phyloP scores from a whole-genome alignment of 1,140 invertebrate species.

The Oryzaephilus surinamensis region DNA sequence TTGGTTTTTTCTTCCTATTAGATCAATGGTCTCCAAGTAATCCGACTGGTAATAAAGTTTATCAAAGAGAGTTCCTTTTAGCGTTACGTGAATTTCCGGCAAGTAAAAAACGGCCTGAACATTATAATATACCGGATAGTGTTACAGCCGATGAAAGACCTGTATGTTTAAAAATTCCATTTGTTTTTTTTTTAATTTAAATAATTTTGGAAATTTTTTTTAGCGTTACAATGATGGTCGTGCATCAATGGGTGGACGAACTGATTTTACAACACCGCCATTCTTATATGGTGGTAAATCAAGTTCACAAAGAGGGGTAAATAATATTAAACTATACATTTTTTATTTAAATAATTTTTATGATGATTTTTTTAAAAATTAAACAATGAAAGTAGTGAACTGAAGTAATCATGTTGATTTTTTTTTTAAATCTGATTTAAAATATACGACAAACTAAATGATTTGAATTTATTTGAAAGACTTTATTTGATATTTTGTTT shows the following conservation, averaged over 20 bases:
- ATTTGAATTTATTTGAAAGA: too few species aligned
- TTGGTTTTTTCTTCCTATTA: slow-evolving; percentile 8
- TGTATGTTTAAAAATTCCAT: slow-evolving; percentile 16
- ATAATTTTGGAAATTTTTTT: slow-evolving; percentile 7
- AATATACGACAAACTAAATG: slow-evolving; percentile 8
- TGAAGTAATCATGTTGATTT: too few species aligned
- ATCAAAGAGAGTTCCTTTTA: slow-evolving; percentile 69
- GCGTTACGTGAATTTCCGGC: slow-evolving; percentile 60
- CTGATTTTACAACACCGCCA: slow-evolving; percentile 23
- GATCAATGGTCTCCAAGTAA: slow-evolving; percentile 77
- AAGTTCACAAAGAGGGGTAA: slow-evolving; percentile 25
- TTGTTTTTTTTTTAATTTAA: neutral
- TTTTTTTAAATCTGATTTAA: slow-evolving; percentile 24
- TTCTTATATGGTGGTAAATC: slow-evolving; percentile 24
- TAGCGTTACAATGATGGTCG: slow-evolving; percentile 18
- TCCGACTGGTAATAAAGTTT: slow-evolving; percentile 67
- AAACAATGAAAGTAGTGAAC: too few species aligned
- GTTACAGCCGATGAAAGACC: slow-evolving; percentile 21
- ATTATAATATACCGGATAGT: slow-evolving; percentile 40
- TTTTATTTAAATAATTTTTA: too few species aligned
- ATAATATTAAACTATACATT: too few species aligned
- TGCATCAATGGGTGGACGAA: slow-evolving; percentile 21
- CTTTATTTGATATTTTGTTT: too few species aligned
- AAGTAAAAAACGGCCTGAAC: slow-evolving; percentile 62
- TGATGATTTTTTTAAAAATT: too few species aligned